A percentile compares a stretch with the other conserved stretches of the same genome.
Conservation (phyloP, 2,888 invertebrate genomes). For the Tridacna crocea region DNA sequence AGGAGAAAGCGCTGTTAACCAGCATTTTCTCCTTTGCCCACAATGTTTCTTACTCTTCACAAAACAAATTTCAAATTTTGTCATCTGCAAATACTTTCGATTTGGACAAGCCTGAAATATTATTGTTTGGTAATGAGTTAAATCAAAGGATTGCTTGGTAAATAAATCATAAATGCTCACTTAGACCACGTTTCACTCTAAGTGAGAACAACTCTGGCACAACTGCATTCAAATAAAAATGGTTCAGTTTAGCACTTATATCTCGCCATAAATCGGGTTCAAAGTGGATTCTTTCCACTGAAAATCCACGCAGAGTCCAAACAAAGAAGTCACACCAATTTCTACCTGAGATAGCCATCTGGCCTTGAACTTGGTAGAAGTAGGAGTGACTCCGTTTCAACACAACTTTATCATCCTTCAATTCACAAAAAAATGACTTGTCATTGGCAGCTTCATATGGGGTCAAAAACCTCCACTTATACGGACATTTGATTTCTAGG, state of each 20-base stretch:
- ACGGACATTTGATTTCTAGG: constrained; percentile 52
- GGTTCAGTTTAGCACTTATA: constrained; percentile 20
- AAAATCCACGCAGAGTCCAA: constrained; percentile 33
- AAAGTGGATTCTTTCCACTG: constrained; percentile 39
- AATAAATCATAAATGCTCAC: too few species aligned
- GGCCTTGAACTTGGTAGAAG: constrained; percentile 40
- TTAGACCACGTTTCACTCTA: too few species aligned
- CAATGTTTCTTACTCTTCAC: too few species aligned
- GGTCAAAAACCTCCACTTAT: neutral
- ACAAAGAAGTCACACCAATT: constrained; percentile 49
- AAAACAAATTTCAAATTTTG: too few species aligned
- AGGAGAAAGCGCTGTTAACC: too few species aligned
- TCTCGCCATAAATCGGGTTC: constrained; percentile 30
- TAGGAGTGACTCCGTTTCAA: constrained; percentile 38
- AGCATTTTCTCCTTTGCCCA: too few species aligned
- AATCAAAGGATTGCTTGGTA: too few species aligned
- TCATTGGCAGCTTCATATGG: constrained; percentile 14
- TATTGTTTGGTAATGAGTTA: too few species aligned
- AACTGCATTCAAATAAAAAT: constrained; percentile 28
- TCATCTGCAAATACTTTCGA: too few species aligned
- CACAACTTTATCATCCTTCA: neutral
- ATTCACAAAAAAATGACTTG: constrained; percentile 28
- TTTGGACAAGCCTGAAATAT: too few species aligned
- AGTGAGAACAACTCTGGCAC: constrained; percentile 39
- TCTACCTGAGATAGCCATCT: constrained; percentile 33